A percentile compares a stretch with the other conserved stretches of the same genome.
These are phyloP conservation scores for Cichladusa arquata DNA, from an alignment of 2,113 vertebrate species.

Conservation along the genomic window DNA sequence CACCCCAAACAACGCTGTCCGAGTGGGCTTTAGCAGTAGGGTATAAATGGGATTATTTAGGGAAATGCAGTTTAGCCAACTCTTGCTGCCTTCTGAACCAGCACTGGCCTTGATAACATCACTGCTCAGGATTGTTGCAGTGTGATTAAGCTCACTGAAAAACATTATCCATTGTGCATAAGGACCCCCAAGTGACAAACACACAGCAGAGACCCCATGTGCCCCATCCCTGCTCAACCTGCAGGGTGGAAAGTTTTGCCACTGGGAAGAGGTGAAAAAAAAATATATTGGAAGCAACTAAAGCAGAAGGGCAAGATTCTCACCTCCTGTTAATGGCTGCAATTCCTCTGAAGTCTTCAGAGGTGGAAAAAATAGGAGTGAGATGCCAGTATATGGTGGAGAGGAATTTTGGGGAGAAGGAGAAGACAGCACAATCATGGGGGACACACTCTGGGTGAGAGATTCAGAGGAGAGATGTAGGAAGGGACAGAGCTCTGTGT, in stretches of 20 bases:
- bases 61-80: neutral
- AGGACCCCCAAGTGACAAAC: neutral
- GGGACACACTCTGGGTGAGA: neutral
- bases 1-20: neutral
- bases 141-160: neutral
- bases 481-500: neutral
- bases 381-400: neutral
- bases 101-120: accelerated
- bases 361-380: neutral
- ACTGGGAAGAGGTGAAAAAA: neutral
- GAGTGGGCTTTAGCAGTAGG: neutral
- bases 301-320: neutral
- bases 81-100: neutral
- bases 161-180: accelerated
- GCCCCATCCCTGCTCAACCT: neutral
- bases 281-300: neutral
- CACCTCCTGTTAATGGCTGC: neutral
- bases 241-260: neutral
- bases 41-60: neutral
- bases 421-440: accelerated
- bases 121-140: accelerated
- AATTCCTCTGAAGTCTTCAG: neutral
- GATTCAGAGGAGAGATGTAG: accelerated
- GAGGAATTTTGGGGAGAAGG: neutral
- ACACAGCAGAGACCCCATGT: accelerated